Base-by-base conservation (phyloP, 1,140 invertebrate species). In the Drosophila ogumai region DNA sequence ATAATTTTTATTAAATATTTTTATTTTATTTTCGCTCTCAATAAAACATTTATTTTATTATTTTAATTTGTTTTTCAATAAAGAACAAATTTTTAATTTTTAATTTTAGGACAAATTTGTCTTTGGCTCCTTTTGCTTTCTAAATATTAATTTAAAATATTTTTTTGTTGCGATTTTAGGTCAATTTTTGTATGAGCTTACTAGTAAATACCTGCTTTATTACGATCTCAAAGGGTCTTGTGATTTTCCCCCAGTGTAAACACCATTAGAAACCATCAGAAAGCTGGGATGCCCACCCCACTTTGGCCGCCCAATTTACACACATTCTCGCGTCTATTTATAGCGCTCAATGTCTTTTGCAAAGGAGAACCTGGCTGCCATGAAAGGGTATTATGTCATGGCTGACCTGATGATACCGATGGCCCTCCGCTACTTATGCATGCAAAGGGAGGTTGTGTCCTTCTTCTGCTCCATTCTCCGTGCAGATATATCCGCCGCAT, bases 341-440 rank as follows among this genome's bases (percentile, higher is more conserved):
- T 87, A 87, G 80, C 22, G 13, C 34, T 60, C 80, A 84, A 80
- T 87, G 84, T 55, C 64, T 76, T 64, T 78, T 31, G 47, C 60
- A n/a, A 22, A 28, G 25, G 31, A 19, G 73, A 57, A 34, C 44
- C 38, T 55, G 66, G 66, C 61, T 66, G 82, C 79, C 73, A 82
- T 86, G 82, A 88, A 87, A 79, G 79, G 73, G 80, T 84, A 90
- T 87, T 87, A 88, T 87, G 84, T 87, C 84, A 88, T 80, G 84
- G 84, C 76, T 87, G 80, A 84, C 84, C 82, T 63, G 59, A 56
- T 72, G 74, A 63, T 58, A 49, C 50, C 52, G 19, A 38, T 55
- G 50, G 50, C 50, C 32, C 50, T 54, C 32, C 9, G 34, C 44
- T 31, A 17, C 64, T 63, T 66, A 38, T 47, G 64, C 41, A 63